A percentile compares a stretch with the other conserved stretches of the same genome.
These are phyloP conservation scores for Mesaphorura yosii DNA, from an alignment of 1,140 invertebrate genomes.

Conservation along the genomic window DNA sequence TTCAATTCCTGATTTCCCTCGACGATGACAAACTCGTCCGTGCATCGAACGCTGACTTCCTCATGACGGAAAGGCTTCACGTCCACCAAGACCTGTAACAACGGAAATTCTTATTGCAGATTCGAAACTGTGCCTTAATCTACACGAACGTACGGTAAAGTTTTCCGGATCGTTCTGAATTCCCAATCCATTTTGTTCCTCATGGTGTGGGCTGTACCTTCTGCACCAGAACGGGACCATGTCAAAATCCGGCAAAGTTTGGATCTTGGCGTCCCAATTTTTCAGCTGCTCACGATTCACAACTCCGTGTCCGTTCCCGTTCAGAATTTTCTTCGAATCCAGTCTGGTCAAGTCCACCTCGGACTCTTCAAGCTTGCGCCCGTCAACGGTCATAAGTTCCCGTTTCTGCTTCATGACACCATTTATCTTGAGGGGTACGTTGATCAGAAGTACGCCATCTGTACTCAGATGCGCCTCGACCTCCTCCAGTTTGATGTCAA, in stretches of 20 bases:
- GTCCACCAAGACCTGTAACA: slow-evolving; percentile 54
- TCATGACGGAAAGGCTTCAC: slow-evolving; percentile 74
- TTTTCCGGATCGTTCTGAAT: not conserved
- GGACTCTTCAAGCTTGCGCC: too few relatives aligned
- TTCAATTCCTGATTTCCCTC: slow-evolving; percentile 73
- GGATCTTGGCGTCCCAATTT: too few relatives aligned
- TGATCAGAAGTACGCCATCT: too few relatives aligned
- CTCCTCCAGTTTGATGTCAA: too few relatives aligned
- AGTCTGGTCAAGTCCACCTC: too few relatives aligned
- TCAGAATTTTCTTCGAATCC: not conserved
- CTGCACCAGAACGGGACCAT: slow-evolving; percentile 1
- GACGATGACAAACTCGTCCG: slow-evolving; percentile 61
- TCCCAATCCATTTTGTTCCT: not conserved
- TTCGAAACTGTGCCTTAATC: not conserved
- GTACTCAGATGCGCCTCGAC: too few relatives aligned
- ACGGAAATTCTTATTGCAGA: not conserved
- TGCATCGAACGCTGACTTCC: slow-evolving; percentile 74
- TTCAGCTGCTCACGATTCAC: not conserved
- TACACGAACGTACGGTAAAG: slow-evolving; percentile 10
- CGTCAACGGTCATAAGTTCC: too few relatives aligned
- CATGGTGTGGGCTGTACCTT: not conserved
- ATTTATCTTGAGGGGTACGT: too few relatives aligned
- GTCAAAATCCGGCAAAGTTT: slow-evolving; percentile 9
- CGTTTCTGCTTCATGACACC: too few relatives aligned
- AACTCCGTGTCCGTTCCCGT: not conserved